Evolutionary conservation across 2,888 invertebrate genomes (phyloP).

Genomic region (Azorinus chamasolen): DNA sequence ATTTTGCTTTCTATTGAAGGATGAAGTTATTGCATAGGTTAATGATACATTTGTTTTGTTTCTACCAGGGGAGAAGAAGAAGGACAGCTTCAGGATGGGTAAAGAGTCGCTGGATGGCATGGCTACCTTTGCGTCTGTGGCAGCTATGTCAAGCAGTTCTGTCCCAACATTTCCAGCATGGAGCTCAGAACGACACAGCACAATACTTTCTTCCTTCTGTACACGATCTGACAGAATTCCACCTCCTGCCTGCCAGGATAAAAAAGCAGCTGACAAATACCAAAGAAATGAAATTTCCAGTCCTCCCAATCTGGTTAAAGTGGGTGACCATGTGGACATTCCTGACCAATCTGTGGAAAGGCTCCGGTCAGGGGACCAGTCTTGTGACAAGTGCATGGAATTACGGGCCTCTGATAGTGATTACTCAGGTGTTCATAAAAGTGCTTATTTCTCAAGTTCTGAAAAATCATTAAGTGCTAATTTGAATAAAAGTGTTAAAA

Average conservation of each 20-base stretch:
- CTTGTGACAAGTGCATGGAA: constrained; percentile 39
- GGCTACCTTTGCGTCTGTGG: constrained; percentile 62
- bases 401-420: constrained; percentile 24
- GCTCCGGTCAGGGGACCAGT: constrained; percentile 7
- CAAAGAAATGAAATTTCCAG: too few species aligned
- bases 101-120: constrained; percentile 36
- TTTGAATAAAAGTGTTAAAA: constrained; percentile 48
- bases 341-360: too few species aligned
- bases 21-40: too few species aligned
- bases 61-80: too few species aligned
- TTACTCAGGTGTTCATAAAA: constrained; percentile 1
- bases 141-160: constrained; percentile 38
- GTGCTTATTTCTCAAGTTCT: neutral
- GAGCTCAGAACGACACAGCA: neutral
- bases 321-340: too few species aligned
- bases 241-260: neutral
- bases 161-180: too few species aligned
- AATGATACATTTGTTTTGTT: too few species aligned
- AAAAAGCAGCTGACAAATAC: too few species aligned
- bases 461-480: constrained; percentile 1
- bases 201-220: neutral
- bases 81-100: constrained; percentile 48
- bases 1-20: too few species aligned
- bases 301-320: too few species aligned
- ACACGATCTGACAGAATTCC: too few species aligned